Evolutionary conservation across 2,888 invertebrate species (phyloP).

Genomic region (Acleris literana): DNA sequence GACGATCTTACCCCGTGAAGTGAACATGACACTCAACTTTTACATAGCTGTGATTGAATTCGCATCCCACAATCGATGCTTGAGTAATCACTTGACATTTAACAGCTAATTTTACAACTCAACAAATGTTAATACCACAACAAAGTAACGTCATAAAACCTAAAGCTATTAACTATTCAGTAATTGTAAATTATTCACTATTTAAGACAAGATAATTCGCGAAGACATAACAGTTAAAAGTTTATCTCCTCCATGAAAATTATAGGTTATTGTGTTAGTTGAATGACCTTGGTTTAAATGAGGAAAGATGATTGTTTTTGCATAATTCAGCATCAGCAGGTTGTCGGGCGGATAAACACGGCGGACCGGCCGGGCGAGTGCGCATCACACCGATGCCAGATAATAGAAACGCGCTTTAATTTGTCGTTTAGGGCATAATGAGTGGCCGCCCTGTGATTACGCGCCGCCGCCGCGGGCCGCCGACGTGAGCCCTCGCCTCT

Average conservation of each 20-base stretch:
- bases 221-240: constrained; percentile 34
- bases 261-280: constrained; percentile 30
- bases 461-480: constrained; percentile 77
- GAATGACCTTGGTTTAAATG: constrained; percentile 36
- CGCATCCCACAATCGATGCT: not conserved
- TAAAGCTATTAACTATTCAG: constrained; percentile 9
- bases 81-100: constrained; percentile 1
- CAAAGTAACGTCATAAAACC: constrained; percentile 17
- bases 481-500: constrained; percentile 73
- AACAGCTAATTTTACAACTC: constrained; percentile 1
- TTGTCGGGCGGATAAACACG: constrained; percentile 53
- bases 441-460: constrained; percentile 84
- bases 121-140: not conserved
- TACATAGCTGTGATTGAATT: not conserved
- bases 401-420: constrained; percentile 84
- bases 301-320: constrained; percentile 54
- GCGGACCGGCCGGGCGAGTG: constrained; percentile 64
- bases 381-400: constrained; percentile 74
- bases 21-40: not conserved
- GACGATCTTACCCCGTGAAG: constrained; percentile 57
- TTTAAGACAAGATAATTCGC: constrained; percentile 24
- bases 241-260: constrained; percentile 31
- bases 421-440: constrained; percentile 84
- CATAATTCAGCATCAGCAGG: constrained; percentile 59
- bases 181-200: constrained; percentile 15